A percentile compares a stretch with the other conserved stretches of the same genome.
These are phyloP conservation scores for Acleris sparsana DNA, from an alignment of 2,888 invertebrate genomes.

Conservation along the genomic window DNA sequence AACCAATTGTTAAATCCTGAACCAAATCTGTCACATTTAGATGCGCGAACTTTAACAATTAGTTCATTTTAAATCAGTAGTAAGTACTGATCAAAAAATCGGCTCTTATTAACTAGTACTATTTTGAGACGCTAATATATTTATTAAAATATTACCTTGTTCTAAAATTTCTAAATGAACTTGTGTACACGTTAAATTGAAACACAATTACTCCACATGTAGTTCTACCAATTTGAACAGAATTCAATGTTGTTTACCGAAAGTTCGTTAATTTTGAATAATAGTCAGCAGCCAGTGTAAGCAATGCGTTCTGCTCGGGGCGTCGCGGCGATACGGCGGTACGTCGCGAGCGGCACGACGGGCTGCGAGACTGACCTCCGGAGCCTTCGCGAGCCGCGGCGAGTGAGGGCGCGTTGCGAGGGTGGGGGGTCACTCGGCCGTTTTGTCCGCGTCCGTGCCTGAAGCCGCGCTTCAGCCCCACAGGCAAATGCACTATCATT, in stretches of 20 bases:
- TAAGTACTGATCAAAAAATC: no score
- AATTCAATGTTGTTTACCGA: constrained; percentile 7
- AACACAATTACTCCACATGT: constrained; percentile 32
- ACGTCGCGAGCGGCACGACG: constrained; percentile 30
- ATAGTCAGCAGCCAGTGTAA: constrained; percentile 1
- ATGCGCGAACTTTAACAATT: no score
- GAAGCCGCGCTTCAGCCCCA: constrained; percentile 15
- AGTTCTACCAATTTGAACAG: constrained; percentile 24
- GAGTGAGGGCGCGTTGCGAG: constrained; percentile 38
- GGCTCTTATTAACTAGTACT: neutral
- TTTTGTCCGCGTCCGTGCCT: constrained; percentile 42
- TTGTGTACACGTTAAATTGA: constrained; percentile 14
- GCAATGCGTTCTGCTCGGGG: constrained; percentile 29
- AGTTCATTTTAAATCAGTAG: no score
- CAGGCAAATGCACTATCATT: neutral
- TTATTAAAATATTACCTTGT: neutral
- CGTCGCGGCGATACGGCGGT: neutral
- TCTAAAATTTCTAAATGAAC: neutral
- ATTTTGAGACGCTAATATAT: neutral
- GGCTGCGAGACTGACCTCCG: constrained; percentile 33
- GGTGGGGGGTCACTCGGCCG: constrained; percentile 41
- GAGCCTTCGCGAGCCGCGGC: constrained; percentile 31
- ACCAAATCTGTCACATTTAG: no score
- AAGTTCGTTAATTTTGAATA: constrained; percentile 29
- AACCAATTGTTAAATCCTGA: no score